Evolutionary conservation across 2,888 invertebrate genomes (phyloP).

Genomic region (Dioctria linearis): DNA sequence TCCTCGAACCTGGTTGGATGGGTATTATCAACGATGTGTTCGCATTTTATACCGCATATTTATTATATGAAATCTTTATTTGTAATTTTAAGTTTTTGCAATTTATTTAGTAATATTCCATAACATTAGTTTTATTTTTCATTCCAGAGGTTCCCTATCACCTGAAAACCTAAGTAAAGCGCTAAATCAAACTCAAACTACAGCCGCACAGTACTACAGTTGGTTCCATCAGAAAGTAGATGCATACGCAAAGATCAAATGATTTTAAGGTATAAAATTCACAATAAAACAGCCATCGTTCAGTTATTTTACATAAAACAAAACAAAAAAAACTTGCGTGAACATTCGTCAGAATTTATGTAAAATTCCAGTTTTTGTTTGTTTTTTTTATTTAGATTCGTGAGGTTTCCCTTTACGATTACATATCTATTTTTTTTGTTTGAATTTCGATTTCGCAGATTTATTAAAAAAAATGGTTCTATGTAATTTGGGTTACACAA

Average conservation of each 20-base stretch:
- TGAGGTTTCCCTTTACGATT: background rate
- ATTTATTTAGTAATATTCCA: too few species aligned
- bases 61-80: too few species aligned
- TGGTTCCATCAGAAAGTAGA: constrained; percentile 87
- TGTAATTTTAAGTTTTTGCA: too few species aligned
- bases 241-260: constrained; percentile 80
- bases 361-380: background rate
- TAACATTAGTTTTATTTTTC: too few species aligned
- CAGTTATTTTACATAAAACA: constrained; percentile 13
- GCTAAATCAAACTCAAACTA: constrained; percentile 79
- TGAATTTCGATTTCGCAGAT: background rate
- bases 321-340: background rate
- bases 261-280: constrained; percentile 67
- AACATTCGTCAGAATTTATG: background rate
- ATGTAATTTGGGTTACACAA: constrained; percentile 15
- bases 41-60: too few species aligned
- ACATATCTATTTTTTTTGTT: constrained; percentile 16
- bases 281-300: constrained; percentile 19
- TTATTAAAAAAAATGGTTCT: background rate
- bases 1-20: too few species aligned
- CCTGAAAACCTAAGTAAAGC: constrained; percentile 83
- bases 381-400: background rate
- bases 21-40: too few species aligned
- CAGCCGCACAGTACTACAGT: constrained; percentile 79
- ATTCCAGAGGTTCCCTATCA: constrained; percentile 81